A percentile compares a stretch with the other conserved stretches of the same genome.
Conservation (phyloP, 2,113 vertebrate species). For the Oxyruncus cristatus region DNA sequence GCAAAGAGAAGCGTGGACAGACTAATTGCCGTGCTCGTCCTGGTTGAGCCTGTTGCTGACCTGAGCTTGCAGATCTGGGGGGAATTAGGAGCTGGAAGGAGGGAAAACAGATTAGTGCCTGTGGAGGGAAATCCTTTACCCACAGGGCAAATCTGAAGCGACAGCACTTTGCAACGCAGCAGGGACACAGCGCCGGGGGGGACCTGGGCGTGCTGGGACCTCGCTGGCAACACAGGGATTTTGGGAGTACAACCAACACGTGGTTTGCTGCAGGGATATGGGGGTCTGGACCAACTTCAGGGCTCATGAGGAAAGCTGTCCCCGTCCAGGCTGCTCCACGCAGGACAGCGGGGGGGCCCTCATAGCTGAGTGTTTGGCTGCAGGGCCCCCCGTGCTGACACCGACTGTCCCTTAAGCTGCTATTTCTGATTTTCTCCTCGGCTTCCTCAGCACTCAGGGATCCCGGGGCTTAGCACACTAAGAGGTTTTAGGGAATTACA, state of each 20-base stretch:
- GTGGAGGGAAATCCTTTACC: background rate
- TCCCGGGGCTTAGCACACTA: conserved; percentile 9
- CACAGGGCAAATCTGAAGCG: background rate
- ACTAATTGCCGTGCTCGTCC: background rate
- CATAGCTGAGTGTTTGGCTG: background rate
- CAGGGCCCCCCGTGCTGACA: background rate
- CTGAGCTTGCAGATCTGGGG: background rate
- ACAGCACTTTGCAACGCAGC: background rate
- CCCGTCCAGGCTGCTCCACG: background rate
- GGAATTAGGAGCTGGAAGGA: conserved; percentile 50
- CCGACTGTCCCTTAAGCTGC: background rate
- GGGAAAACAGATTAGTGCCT: conserved; percentile 21
- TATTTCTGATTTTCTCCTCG: conserved; percentile 38
- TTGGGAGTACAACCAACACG: rapidly evolving
- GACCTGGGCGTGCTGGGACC: background rate
- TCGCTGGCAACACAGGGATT: background rate
- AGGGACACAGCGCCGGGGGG: background rate
- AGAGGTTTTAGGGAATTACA: conserved; percentile 54
- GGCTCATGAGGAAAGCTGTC: background rate
- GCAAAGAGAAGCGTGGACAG: background rate
- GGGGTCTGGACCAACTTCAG: rapidly evolving
- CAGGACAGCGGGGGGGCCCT: rapidly evolving
- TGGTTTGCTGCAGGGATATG: background rate
- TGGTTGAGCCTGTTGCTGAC: background rate
- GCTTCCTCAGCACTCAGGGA: conserved; percentile 15